Base-by-base conservation (phyloP, 2,888 invertebrate genomes). In the Eupithecia tripunctaria region DNA sequence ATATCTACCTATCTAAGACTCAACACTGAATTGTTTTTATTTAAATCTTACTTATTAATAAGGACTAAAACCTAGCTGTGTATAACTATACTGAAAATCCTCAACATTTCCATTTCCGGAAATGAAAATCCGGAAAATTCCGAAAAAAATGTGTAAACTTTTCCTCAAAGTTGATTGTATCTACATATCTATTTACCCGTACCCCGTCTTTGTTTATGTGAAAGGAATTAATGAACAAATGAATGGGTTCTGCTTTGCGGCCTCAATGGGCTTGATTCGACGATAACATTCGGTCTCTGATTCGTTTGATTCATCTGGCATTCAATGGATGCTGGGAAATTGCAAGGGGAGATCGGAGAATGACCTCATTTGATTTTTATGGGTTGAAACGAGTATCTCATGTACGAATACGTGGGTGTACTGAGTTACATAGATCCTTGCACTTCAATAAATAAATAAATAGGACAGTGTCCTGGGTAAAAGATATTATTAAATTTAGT, bases 291-390 rank as follows among this genome's bases (percentile, higher is more conserved):
- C 21, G 25, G 21, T 7, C 15, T 25, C 21, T 64, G 64, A 64
- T 64, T 64, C 64, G 67, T 64, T 68, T 73, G 56, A 64, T 73
- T 70, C 63, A 63, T 59, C 64, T 51, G 21, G 14, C 64, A 36
- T 65, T 70, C 70, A 65, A 68, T 65, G 32, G 68, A 65, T n/a
- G 64, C 65, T 38, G 36, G 63, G 41, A 72, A 70, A 70, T 59
- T 70, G 70, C 36, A 56, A 41, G 38, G 64, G 36, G 38, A 25
- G 14, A 21, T 56, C 60, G 8, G 29, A 29, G 82, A 86, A 85
- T 85, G 25, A 38, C 27, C 25, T 67, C 68, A 36, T 68, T 68
- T 59, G 59, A 41, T 68, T 68, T 60, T 64, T 64, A 60, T 60
- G 60, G 60, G 29, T 21, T 51, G 29, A 60, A 60, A 29, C 25